A percentile compares a stretch with the other conserved stretches of the same genome.
Evolutionary conservation across 2,888 invertebrate species (phyloP).

Genomic region (Drosophila barbarae): DNA sequence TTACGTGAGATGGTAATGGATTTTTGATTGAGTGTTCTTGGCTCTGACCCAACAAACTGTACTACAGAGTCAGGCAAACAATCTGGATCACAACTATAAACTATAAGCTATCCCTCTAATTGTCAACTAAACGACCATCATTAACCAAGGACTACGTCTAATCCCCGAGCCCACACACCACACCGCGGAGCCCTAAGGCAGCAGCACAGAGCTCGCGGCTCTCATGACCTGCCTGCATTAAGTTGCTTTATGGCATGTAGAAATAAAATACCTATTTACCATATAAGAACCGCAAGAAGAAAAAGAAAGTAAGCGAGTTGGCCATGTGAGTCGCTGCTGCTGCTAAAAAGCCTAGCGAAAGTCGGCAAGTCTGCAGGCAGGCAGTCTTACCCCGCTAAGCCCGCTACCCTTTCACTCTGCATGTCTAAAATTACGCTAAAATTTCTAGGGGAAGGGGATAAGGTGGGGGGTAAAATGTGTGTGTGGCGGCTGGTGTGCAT

Average conservation of each 20-base stretch:
- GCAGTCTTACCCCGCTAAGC: constrained; percentile 9
- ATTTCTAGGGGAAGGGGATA: constrained; percentile 14
- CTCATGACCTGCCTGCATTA: constrained; percentile 43
- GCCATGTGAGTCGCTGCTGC: constrained; percentile 42
- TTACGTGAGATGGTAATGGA: constrained; percentile 10
- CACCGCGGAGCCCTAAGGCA: not conserved
- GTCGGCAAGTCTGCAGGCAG: constrained; percentile 30
- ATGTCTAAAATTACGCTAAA: constrained; percentile 60
- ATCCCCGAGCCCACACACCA: not conserved
- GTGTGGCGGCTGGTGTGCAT: constrained; percentile 34
- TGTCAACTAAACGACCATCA: constrained; percentile 43
- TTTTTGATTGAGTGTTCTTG: constrained; percentile 38
- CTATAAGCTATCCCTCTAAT: constrained; percentile 26
- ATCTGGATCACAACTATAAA: constrained; percentile 15
- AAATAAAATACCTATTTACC: constrained; percentile 48
- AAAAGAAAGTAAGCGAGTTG: constrained; percentile 22
- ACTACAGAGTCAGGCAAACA: constrained; percentile 13
- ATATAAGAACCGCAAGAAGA: constrained; percentile 33
- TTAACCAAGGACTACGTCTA: constrained; percentile 29
- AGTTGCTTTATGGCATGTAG: constrained; percentile 48
- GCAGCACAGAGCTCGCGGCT: constrained; percentile 8
- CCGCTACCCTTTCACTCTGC: constrained; percentile 21
- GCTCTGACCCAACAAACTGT: constrained; percentile 25
- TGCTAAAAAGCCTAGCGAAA: constrained; percentile 60
- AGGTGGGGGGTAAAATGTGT: not conserved